Conservation (phyloP, 2,888 invertebrate species). For the Pterobdella sp. region DNA sequence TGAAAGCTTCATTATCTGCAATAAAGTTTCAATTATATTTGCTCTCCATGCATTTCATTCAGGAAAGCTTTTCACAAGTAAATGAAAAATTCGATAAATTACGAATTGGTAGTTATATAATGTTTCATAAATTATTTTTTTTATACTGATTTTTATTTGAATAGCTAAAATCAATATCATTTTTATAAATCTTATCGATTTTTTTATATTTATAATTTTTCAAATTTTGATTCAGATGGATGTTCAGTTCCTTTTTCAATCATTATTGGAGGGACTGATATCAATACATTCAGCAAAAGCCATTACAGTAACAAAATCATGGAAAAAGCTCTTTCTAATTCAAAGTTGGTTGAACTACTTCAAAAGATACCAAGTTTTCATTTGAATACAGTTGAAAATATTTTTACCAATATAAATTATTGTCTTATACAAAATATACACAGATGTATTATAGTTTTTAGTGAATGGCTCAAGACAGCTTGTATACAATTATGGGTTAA, state of each 20-base stretch:
- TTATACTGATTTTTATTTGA: too few species aligned
- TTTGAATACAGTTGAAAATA: too few species aligned
- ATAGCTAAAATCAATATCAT: too few species aligned
- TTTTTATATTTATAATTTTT: too few species aligned
- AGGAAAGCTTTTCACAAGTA: slow-evolving; percentile 7
- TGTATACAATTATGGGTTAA: neutral
- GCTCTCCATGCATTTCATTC: neutral
- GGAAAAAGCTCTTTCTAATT: neutral
- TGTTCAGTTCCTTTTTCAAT: neutral
- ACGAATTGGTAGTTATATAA: neutral
- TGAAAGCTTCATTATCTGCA: neutral
- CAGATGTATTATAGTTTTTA: neutral
- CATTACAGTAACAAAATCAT: neutral
- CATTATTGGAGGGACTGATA: slow-evolving; percentile 3
- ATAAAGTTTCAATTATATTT: neutral
- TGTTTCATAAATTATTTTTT: too few species aligned
- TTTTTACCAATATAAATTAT: too few species aligned
- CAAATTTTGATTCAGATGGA: neutral
- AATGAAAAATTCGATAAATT: neutral
- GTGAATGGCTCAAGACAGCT: neutral
- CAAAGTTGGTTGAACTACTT: neutral
- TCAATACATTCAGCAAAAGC: neutral
- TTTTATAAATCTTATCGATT: too few species aligned
- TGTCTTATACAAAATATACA: too few species aligned
- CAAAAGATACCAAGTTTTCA: too few species aligned